Conservation (phyloP, 64 coral and sea anemone species). For the Dendronephthya gigantea region DNA sequence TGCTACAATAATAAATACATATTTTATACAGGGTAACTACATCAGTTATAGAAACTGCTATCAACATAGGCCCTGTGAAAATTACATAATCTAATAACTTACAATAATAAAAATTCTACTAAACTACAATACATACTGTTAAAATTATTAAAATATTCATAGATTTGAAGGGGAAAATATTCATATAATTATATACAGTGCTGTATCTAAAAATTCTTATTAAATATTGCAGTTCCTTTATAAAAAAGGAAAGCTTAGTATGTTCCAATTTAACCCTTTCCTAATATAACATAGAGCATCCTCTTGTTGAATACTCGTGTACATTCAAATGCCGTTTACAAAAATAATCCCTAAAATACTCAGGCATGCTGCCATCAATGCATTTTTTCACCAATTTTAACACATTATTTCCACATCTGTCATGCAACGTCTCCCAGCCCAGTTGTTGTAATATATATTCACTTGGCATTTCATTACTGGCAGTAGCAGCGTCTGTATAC, state of each 20-base stretch:
- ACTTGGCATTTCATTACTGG: not conserved
- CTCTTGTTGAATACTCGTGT: not conserved
- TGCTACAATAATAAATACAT: no score
- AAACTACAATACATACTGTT: not conserved
- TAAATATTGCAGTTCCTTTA: not conserved
- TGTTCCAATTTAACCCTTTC: slow-evolving; percentile 13
- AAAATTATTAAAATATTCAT: not conserved
- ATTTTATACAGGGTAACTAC: no score
- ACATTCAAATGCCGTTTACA: not conserved
- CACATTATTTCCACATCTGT: slow-evolving; percentile 1
- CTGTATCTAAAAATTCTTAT: slow-evolving; percentile 17
- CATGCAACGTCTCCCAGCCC: slow-evolving; percentile 15
- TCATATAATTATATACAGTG: not conserved
- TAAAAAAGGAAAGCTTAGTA: slow-evolving; percentile 17
- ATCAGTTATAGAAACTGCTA: slow-evolving; percentile 13
- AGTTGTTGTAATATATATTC: slow-evolving; percentile 1
- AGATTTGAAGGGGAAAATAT: not conserved
- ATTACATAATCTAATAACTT: no score
- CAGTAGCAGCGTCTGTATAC: not conserved
- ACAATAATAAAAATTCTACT: not conserved
- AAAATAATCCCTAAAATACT: not conserved
- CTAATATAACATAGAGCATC: not conserved
- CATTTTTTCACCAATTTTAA: slow-evolving; percentile 1
- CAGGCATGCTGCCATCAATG: not conserved
- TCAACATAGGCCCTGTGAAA: slow-evolving; percentile 5